Conservation (phyloP, 2,888 invertebrate genomes). For the Itoplectis maculator region DNA sequence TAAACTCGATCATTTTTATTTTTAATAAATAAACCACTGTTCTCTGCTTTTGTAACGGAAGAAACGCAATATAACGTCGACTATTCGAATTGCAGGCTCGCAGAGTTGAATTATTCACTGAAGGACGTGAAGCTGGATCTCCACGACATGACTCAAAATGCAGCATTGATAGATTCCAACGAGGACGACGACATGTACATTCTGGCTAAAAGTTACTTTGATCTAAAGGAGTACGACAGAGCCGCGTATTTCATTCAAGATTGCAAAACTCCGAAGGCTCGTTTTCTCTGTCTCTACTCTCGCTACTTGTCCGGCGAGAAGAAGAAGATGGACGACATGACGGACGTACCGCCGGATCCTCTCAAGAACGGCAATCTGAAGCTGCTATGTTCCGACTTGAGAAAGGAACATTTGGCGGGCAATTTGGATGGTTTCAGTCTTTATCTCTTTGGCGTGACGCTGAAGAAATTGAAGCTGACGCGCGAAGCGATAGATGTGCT, state of each 20-base stretch:
- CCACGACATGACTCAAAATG: conserved; percentile 85
- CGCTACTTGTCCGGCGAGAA: conserved; percentile 96
- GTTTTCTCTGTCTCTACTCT: conserved; percentile 94
- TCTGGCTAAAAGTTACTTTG: conserved; percentile 95
- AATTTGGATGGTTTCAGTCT: conserved; percentile 94
- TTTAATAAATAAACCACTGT: neutral
- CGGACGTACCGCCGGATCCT: conserved; percentile 88
- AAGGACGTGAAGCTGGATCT: conserved; percentile 87
- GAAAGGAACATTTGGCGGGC: conserved; percentile 86
- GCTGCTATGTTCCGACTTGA: conserved; percentile 86
- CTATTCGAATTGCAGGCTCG: conserved; percentile 86
- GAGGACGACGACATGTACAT: conserved; percentile 91
- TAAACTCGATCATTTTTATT: too few relatives aligned
- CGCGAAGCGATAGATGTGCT: conserved; percentile 92
- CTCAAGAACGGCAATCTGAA: conserved; percentile 85
- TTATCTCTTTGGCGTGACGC: conserved; percentile 95
- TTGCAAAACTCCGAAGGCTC: conserved; percentile 89
- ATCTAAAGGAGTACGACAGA: conserved; percentile 95
- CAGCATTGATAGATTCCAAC: conserved; percentile 85
- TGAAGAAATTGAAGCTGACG: conserved; percentile 93
- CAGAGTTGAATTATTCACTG: conserved; percentile 93
- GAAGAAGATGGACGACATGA: conserved; percentile 93
- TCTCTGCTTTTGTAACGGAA: too few relatives aligned
- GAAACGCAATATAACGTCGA: too few relatives aligned
- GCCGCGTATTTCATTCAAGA: conserved; percentile 92